A percentile compares a stretch with the other conserved stretches of the same genome.
Conservation (phyloP, 2,888 invertebrate species). For the Luperina nickerlii region DNA sequence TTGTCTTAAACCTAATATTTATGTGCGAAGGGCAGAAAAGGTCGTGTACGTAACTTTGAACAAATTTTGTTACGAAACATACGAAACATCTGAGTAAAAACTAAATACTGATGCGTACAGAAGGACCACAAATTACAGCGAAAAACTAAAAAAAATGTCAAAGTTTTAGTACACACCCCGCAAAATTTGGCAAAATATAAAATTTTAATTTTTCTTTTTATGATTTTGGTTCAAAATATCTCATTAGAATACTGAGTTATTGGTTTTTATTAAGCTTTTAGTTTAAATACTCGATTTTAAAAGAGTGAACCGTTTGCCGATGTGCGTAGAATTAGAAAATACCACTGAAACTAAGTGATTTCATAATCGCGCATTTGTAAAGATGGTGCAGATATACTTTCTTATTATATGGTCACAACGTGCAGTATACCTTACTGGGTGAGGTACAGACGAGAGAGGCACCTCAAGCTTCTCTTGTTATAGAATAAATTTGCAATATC, state of each 20-base stretch:
- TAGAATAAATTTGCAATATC: conserved; percentile 53
- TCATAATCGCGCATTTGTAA: not conserved
- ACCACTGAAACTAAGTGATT: not conserved
- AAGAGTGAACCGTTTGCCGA: not conserved
- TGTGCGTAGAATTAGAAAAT: not conserved
- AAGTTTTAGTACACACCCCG: not conserved
- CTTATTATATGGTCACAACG: not conserved
- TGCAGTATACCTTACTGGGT: not conserved
- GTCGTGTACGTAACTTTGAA: conserved; percentile 23
- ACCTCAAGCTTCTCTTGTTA: conserved; percentile 5
- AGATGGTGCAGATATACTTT: not conserved
- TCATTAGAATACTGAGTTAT: not conserved
- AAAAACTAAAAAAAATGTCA: not conserved
- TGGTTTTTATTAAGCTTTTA: not conserved
- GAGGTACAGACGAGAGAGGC: not conserved
- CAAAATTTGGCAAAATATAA: not conserved
- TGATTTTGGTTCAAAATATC: not conserved
- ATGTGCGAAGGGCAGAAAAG: conserved; percentile 19
- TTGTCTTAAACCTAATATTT: conserved; percentile 36
- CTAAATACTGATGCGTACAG: not conserved
- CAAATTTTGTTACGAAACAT: conserved; percentile 34
- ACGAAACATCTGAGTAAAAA: conserved; percentile 27
- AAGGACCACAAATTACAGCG: conserved; percentile 1
- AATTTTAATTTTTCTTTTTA: not conserved
- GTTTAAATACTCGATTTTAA: not conserved